These are phyloP conservation scores for Hystrix brachyura DNA, from an alignment of 2,113 vertebrate genomes.

Conservation along the genomic window DNA sequence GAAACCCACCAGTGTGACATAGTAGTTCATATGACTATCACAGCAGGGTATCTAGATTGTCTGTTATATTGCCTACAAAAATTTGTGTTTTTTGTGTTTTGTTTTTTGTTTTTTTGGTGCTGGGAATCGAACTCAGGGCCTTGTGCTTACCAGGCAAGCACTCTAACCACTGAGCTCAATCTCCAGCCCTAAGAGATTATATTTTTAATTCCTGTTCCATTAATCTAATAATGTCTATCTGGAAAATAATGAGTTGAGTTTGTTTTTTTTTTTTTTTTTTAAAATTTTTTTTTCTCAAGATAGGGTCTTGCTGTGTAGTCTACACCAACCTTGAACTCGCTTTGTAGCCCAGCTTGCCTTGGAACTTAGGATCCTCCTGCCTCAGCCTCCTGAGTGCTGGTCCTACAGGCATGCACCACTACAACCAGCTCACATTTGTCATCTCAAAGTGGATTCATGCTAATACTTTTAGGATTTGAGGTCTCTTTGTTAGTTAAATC, in stretches of 20 bases:
- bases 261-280: not conserved
- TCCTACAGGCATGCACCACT: not conserved
- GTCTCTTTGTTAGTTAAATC: conserved; percentile 26
- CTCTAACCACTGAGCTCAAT: too few species aligned
- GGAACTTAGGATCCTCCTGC: not conserved
- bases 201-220: not conserved
- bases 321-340: not conserved
- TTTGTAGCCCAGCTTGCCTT: not conserved
- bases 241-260: not conserved
- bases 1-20: not conserved
- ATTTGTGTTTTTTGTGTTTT: not conserved
- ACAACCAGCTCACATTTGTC: not conserved
- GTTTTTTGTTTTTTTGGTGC: too few species aligned
- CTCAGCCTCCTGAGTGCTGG: not conserved
- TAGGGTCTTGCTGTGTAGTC: not conserved
- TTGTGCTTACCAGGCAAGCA: too few species aligned
- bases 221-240: not conserved
- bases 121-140: too few species aligned
- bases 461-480: not conserved
- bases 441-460: conserved; percentile 1
- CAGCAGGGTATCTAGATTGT: not conserved
- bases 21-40: not conserved
- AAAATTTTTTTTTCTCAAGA: not conserved
- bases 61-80: not conserved
- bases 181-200: not conserved